Evolutionary conservation across 2,113 vertebrate genomes (phyloP), one percentile per base, ranked within the genome.

Genomic region (Thermophis baileyi): DNA sequence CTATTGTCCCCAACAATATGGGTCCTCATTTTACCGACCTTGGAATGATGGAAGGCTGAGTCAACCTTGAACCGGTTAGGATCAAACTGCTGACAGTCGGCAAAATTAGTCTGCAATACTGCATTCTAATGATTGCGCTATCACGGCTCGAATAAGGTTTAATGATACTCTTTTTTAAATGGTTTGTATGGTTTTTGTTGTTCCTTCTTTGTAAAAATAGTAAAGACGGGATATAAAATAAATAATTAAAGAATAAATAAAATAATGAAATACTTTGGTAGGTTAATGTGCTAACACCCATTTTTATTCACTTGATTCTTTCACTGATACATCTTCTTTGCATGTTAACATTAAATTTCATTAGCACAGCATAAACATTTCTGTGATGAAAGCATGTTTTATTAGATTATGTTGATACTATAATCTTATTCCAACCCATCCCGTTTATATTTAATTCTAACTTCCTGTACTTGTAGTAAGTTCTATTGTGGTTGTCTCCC

Each of bases 351-450:
- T 40, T 60, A 81, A 92, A 60, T 54, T 87, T 87, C 74, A 93
- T 57, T 94, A 93, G 46, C 9, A 88, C 85, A 60, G 16, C 51
- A 46, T 93, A 93, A 95, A 60, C 47, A 12, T 91, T 95, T 94
- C 91, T 94, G 22, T 20, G n/a, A 91, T 93, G 95, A 93, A 94
- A 94, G 50, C 91, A 91, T 27, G 47, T 95, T 95, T 87, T 40
- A 51, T 3, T 69, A n/a, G 18, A 40, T 81, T 86, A 94, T 90
- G 49, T n/a, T 88, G 50, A 9, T 51, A 7, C 30, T 40, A 81
- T 81, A 40, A 40, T 53, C 50, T 16, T 35, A n/a, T 51, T 88
- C 87, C 30, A 53, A 30, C 30, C 50, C 30, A 35, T 10, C 6
- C 25, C n/a, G 1, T n/a, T 51, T 18, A 14, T 7, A 88, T 51